Evolutionary conservation across 1,140 invertebrate species (phyloP).

Genomic region (Lucilia cuprina): DNA sequence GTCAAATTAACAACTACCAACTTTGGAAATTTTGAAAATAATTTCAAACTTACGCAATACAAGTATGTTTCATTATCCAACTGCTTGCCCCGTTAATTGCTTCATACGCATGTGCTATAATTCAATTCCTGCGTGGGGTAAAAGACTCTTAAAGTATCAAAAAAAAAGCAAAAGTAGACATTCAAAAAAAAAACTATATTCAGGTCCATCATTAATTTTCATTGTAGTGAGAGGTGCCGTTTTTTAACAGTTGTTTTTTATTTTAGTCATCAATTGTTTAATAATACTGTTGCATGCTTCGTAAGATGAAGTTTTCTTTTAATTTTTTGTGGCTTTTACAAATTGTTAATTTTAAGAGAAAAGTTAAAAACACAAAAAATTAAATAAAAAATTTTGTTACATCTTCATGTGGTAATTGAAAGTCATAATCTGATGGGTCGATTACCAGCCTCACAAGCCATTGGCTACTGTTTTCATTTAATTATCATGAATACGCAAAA

Average conservation of each 20-base stretch:
- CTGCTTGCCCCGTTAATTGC: not conserved
- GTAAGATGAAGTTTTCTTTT: not conserved
- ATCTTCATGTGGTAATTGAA: constrained; percentile 1
- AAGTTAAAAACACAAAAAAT: not conserved
- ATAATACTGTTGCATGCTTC: not conserved
- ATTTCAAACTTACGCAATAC: not conserved
- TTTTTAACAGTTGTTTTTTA: not conserved
- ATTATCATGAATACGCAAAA: not conserved
- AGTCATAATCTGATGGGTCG: not conserved
- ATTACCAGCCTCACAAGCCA: not conserved
- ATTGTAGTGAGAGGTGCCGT: constrained; percentile 6
- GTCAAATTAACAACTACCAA: not conserved
- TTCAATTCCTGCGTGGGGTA: constrained; percentile 22
- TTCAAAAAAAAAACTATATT: not conserved
- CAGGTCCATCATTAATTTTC: constrained; percentile 19
- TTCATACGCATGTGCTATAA: not conserved
- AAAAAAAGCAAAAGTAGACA: not conserved
- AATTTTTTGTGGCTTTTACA: not conserved
- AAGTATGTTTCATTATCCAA: not conserved
- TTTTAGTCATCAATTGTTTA: not conserved
- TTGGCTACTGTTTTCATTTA: not conserved
- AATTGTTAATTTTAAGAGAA: not conserved
- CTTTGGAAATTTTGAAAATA: too few relatives aligned
- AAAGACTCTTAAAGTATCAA: not conserved
- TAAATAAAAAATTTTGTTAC: not conserved